Evolutionary conservation across 2,797 vertebrate genomes (phyloP).

Genomic region (Catamblyrhynchus diadema): DNA sequence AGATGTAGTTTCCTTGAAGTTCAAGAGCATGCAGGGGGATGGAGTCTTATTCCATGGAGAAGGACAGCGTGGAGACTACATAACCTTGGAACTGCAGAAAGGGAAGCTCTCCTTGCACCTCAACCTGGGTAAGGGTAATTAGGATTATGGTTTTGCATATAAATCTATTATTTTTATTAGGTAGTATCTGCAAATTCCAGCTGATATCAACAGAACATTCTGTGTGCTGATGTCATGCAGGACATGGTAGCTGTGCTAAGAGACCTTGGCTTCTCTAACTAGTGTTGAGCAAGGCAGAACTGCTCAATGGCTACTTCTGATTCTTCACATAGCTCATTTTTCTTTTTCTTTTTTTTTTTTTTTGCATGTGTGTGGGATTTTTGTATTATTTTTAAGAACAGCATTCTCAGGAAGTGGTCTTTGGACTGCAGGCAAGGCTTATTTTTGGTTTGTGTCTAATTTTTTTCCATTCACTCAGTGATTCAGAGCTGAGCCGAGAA

Average conservation of each 20-base stretch:
- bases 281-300: neutral
- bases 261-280: neutral
- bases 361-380: neutral
- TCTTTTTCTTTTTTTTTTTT: neutral
- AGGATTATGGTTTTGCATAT: neutral
- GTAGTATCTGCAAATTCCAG: neutral
- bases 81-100: constrained; percentile 91
- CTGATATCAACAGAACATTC: neutral
- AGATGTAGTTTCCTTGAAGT: constrained; percentile 93
- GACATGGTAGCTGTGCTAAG: neutral
- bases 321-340: neutral
- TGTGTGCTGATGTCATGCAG: neutral
- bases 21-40: constrained; percentile 91
- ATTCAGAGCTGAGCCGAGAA: neutral
- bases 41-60: constrained; percentile 95
- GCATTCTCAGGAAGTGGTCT: neutral
- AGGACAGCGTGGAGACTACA: constrained; percentile 92
- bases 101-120: constrained; percentile 88
- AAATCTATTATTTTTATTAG: neutral
- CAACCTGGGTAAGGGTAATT: constrained; percentile 82
- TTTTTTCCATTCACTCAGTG: neutral
- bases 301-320: neutral
- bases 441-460: neutral
- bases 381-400: neutral
- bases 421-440: neutral